A percentile compares a stretch with the other conserved stretches of the same genome.
Evolutionary conservation across 2,113 vertebrate genomes (phyloP).

Genomic region (Rallus limicola): DNA sequence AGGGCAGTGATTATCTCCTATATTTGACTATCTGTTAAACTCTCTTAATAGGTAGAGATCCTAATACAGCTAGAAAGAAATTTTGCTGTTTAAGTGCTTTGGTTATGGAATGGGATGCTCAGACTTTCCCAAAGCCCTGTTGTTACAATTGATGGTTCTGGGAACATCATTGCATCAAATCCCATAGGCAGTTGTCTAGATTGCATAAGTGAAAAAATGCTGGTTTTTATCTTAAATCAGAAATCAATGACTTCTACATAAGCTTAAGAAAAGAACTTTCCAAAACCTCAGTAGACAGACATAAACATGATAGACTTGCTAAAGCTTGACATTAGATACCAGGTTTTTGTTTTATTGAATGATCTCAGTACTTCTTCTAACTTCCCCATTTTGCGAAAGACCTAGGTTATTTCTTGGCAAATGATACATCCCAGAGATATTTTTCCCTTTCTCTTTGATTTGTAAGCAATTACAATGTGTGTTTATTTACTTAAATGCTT

Average conservation of each 20-base stretch:
- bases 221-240: background rate
- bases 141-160: background rate
- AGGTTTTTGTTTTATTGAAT: background rate
- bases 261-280: background rate
- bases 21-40: background rate
- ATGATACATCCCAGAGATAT: background rate
- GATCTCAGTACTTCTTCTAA: background rate
- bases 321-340: background rate
- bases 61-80: background rate
- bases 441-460: background rate
- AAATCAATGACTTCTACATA: background rate
- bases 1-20: background rate
- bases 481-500: background rate
- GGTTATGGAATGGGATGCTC: background rate
- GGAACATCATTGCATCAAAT: background rate
- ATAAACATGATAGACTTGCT: background rate
- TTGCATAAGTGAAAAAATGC: rapidly evolving
- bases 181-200: background rate
- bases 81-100: background rate
- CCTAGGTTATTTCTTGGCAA: background rate
- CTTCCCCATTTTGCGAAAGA: background rate
- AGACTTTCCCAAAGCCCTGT: background rate
- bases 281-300: background rate
- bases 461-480: background rate
- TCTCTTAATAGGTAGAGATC: background rate